These are phyloP conservation scores for Epinephelus moara DNA, from an alignment of 2,113 vertebrate species.

Conservation along the genomic window DNA sequence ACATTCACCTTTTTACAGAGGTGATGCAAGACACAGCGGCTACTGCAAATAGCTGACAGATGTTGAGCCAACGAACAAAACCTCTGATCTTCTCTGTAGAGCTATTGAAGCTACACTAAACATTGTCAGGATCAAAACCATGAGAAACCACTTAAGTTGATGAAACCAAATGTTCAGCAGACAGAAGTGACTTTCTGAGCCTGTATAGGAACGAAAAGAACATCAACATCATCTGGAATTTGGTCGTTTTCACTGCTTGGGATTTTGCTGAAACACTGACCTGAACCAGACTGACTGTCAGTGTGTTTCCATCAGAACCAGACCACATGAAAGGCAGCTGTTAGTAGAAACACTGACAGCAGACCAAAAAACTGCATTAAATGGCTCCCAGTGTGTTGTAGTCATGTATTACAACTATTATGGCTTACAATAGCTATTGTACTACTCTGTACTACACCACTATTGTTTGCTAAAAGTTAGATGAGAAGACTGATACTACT, in stretches of 20 bases:
- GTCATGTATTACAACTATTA: neutral
- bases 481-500: neutral
- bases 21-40: conserved; percentile 13
- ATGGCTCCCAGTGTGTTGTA: neutral
- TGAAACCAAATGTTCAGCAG: conserved; percentile 27
- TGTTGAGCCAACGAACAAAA: conserved; percentile 35
- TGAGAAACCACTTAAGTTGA: conserved; percentile 14
- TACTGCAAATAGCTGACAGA: conserved; percentile 60
- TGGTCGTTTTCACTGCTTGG: conserved; percentile 8
- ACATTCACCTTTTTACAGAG: conserved; percentile 12
- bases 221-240: conserved; percentile 39
- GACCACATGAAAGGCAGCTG: conserved; percentile 47
- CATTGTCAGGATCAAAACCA: conserved; percentile 29
- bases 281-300: conserved; percentile 37
- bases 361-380: neutral
- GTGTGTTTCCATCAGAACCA: neutral
- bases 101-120: conserved; percentile 20
- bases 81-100: conserved; percentile 38
- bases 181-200: conserved; percentile 12
- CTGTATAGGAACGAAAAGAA: conserved; percentile 27
- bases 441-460: no score
- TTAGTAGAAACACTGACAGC: neutral
- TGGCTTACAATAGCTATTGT: neutral
- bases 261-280: conserved; percentile 24
- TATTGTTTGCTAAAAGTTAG: neutral